These are phyloP conservation scores for Diaprepes abbreviatus DNA, from an alignment of 2,888 invertebrate species.

Conservation along the genomic window DNA sequence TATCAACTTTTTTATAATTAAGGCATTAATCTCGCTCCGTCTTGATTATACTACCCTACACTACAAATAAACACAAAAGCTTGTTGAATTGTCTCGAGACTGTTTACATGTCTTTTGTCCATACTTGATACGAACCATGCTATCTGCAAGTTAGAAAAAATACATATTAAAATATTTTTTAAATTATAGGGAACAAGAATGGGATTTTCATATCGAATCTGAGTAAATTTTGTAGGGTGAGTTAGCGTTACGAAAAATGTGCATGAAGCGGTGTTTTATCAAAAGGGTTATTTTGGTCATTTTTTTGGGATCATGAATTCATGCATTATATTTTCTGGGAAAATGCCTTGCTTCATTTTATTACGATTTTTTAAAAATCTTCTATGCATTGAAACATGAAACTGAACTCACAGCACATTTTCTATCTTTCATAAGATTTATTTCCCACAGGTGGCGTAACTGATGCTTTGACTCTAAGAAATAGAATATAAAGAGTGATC, in stretches of 20 bases:
- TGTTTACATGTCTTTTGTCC: no score
- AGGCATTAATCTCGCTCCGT: no score
- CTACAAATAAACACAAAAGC: no score
- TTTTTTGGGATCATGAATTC: not conserved
- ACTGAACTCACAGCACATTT: no score
- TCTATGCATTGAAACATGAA: no score
- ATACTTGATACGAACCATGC: no score
- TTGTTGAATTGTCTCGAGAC: no score
- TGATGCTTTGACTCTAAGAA: not conserved
- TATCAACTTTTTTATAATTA: no score
- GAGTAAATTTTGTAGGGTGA: slow-evolving; percentile 2
- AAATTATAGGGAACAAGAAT: not conserved
- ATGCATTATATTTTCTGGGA: not conserved
- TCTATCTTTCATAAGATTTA: not conserved
- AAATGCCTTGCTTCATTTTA: no score
- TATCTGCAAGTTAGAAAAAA: no score
- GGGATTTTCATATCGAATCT: not conserved
- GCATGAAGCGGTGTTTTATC: not conserved
- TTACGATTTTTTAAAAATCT: no score
- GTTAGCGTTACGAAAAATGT: not conserved
- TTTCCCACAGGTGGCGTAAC: not conserved
- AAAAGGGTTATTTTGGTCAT: not conserved
- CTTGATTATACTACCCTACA: no score
- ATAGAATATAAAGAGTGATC: not conserved
- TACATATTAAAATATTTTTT: not conserved